A percentile compares a stretch with the other conserved stretches of the same genome.
phyloP scores from a whole-genome alignment of 1,140 invertebrate genomes.

The Bicyclus anynana region DNA sequence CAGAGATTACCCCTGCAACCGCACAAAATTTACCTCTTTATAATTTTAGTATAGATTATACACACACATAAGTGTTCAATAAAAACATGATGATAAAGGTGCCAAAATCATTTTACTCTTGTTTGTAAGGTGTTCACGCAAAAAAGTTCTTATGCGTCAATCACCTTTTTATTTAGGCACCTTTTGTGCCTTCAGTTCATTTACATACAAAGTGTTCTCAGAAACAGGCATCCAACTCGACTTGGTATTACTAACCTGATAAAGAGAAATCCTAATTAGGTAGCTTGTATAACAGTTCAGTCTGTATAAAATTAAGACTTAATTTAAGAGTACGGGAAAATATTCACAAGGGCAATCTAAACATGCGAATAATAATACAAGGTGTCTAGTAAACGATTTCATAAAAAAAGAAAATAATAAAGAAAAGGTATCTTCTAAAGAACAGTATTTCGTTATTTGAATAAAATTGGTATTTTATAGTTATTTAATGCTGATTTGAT shows the following conservation, averaged over 20 bases:
- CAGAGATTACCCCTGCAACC: too few relatives aligned
- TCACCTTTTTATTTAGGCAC: slow-evolving; percentile 45
- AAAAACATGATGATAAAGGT: background rate
- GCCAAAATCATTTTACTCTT: slow-evolving; percentile 16
- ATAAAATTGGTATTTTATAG: too few relatives aligned
- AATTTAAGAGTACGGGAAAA: too few relatives aligned
- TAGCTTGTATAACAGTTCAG: background rate
- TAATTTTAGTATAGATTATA: too few relatives aligned
- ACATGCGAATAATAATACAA: too few relatives aligned
- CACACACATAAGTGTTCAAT: background rate
- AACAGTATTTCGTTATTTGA: too few relatives aligned
- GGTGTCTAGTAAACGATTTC: too few relatives aligned
- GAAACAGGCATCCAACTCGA: slow-evolving; percentile 23
- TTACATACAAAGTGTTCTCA: slow-evolving; percentile 65
- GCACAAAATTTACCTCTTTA: too few relatives aligned
- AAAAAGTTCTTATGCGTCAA: slow-evolving; percentile 46
- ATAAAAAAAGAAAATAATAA: too few relatives aligned
- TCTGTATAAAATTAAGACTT: background rate
- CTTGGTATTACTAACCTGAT: background rate
- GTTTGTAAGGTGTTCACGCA: slow-evolving; percentile 22
- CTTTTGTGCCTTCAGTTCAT: slow-evolving; percentile 51
- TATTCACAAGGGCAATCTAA: too few relatives aligned
- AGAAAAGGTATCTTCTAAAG: too few relatives aligned
- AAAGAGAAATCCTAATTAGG: background rate
- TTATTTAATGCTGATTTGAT: too few relatives aligned